Base-by-base conservation (phyloP, 2,113 vertebrate species). In the Silurus glanis region DNA sequence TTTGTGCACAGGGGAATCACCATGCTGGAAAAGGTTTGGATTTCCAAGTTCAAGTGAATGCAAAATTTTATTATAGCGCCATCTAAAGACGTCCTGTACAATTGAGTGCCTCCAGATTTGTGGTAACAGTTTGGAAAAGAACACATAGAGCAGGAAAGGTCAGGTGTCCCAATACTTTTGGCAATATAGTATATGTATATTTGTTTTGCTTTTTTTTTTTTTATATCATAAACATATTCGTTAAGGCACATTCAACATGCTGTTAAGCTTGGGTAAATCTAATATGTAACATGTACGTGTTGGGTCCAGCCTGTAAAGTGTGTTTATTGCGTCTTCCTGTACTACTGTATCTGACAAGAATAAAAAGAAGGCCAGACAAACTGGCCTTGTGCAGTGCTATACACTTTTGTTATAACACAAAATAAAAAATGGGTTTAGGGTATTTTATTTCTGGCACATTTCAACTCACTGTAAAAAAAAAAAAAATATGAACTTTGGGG, bases 291-390 rank as follows among this genome's bases (percentile, higher is more conserved):
- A 58, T 67, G 69, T 86, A 25, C 5, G 80, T 87, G 13, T 87
- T 83, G 78, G 86, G 89, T 91, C 89, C 90, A 90, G 69, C 71
- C 88, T 86, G 91, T 94, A 87, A 91, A 90, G 69, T 89, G 85
- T 89, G 92, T 92, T 91, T 88, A 92, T 89, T 78, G 85, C 90
- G 87, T 91, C 85, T 93, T 92, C 93, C 87, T 91, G 91, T 95
- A 92, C 87, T 93, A 74, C 72, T 83, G 85, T 87, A 90, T 92
- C 91, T 94, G 89, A 92, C 87, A 92, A 88, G 28, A 94, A 94
- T 95, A 94, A 95, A 93, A 88, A 83, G 28, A 82, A 84, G 74
- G 55, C 71, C 71, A 87, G 82, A 56, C 12, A 45, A 45, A 28
- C 75, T 81, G 86, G 72, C 81, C 75, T n/a, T 9, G 16, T 56